Conservation (phyloP, 2,113 vertebrate species). For the Origma solitaria region DNA sequence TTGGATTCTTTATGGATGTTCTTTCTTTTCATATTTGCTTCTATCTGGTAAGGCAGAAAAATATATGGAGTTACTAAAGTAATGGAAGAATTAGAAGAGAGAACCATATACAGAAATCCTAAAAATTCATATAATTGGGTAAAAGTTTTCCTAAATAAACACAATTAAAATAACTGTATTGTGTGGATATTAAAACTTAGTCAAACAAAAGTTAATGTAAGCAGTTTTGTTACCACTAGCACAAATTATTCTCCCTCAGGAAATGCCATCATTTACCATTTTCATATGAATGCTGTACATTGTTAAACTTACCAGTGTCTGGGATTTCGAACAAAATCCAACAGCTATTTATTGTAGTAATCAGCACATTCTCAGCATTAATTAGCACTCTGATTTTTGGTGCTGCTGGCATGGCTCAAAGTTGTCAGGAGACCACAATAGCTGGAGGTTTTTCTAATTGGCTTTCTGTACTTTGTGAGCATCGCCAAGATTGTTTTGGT, state of each 20-base stretch:
- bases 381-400: not conserved
- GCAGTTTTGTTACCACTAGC: not conserved
- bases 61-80: not conserved
- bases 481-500: not conserved
- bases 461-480: not conserved
- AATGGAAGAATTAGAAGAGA: not conserved
- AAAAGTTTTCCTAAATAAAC: not conserved
- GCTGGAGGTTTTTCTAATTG: not conserved
- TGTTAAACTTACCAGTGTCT: not conserved
- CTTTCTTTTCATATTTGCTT: not conserved
- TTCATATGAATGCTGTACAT: not conserved
- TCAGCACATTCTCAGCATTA: not conserved
- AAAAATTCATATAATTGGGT: not conserved
- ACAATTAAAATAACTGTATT: not conserved
- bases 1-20: not conserved
- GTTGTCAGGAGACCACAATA: not conserved
- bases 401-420: not conserved
- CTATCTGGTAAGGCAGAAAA: not conserved
- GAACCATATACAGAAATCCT: not conserved
- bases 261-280: not conserved
- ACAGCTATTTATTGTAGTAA: not conserved
- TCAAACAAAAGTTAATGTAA: not conserved
- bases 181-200: not conserved
- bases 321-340: not conserved
- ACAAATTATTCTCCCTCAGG: not conserved